phyloP scores from a whole-genome alignment of 2,113 vertebrate species.

The Picathartes gymnocephalus region DNA sequence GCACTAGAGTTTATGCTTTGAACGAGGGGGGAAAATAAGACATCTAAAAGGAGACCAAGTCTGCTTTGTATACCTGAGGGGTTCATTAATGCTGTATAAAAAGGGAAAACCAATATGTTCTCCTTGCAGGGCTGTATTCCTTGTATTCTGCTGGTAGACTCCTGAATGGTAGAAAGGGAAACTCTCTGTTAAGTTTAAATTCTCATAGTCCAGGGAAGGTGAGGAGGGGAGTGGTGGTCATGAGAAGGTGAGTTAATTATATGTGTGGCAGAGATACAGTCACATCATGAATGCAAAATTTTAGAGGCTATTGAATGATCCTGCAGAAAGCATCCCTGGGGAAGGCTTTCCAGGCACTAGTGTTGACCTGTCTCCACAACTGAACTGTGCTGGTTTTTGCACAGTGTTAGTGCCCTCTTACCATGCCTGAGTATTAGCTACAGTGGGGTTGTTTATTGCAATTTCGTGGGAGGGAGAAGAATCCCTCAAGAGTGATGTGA shows the following conservation, averaged over 20 bases:
- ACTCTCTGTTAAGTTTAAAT: background rate
- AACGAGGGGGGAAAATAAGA: background rate
- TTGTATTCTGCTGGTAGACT: background rate
- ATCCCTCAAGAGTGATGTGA: background rate
- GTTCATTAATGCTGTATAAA: background rate
- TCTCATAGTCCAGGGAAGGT: background rate
- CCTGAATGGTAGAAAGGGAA: background rate
- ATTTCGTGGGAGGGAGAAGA: background rate
- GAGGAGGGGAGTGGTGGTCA: background rate
- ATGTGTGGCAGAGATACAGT: background rate
- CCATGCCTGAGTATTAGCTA: background rate
- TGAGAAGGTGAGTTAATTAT: background rate
- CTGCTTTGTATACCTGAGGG: background rate
- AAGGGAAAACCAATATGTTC: background rate
- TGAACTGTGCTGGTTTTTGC: background rate
- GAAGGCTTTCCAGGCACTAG: background rate
- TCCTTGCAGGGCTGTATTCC: background rate
- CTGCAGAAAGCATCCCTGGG: background rate
- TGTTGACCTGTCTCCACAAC: background rate
- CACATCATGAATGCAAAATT: background rate
- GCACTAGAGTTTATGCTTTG: constrained; percentile 24
- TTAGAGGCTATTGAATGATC: background rate
- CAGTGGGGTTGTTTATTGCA: background rate
- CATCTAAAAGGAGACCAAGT: background rate
- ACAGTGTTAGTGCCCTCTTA: background rate